phyloP scores from a whole-genome alignment of 2,888 invertebrate genomes.

The Dryobotodes eremita region DNA sequence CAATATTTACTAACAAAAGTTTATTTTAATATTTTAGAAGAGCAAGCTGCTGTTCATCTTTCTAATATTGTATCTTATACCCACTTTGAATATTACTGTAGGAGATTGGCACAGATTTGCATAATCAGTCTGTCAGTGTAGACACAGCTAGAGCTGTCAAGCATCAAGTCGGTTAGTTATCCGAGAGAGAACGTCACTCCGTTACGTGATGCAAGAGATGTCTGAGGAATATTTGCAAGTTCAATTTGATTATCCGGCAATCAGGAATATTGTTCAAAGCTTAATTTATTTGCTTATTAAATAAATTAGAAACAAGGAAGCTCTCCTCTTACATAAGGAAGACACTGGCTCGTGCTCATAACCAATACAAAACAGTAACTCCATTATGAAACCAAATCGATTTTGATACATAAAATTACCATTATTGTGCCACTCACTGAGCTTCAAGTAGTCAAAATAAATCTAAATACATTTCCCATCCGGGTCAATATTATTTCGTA shows the following conservation, averaged over 20 bases:
- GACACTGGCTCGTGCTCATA: not conserved
- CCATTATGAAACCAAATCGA: conserved; percentile 24
- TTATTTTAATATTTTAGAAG: not conserved
- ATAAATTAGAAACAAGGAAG: not conserved
- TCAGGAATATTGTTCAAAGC: not conserved
- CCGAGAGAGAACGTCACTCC: not conserved
- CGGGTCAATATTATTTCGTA: conserved; percentile 25
- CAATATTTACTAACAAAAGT: not conserved
- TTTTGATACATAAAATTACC: conserved; percentile 41
- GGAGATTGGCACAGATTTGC: not conserved
- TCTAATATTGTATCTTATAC: not conserved
- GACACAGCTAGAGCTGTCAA: too few relatives aligned
- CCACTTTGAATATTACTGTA: not conserved
- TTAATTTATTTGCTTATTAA: not conserved
- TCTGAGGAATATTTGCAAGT: not conserved
- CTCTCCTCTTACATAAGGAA: not conserved
- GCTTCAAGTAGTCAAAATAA: conserved; percentile 35
- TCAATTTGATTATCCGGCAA: not conserved
- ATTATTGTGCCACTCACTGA: conserved; percentile 26
- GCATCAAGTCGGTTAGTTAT: not conserved
- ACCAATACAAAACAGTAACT: not conserved
- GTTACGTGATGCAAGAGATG: not conserved
- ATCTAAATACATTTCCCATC: conserved; percentile 49
- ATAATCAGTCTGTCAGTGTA: not conserved
- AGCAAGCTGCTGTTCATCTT: not conserved